These are phyloP conservation scores for Cactoblastis cactorum DNA, from an alignment of 2,888 invertebrate genomes.

Conservation along the genomic window DNA sequence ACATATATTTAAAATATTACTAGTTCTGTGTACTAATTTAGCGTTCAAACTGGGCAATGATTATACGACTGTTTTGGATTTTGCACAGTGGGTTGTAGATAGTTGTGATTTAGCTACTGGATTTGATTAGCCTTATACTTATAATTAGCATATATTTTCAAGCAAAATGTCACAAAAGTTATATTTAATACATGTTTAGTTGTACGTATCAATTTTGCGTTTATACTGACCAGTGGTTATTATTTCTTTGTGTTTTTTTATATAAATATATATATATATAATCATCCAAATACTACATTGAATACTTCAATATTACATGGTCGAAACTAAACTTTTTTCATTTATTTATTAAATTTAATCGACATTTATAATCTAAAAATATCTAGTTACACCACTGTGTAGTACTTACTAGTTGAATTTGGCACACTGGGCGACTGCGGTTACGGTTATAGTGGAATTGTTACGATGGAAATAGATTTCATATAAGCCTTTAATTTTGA, in stretches of 20 bases:
- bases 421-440: neutral
- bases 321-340: no score
- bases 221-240: constrained; percentile 12
- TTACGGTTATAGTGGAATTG: neutral
- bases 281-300: no score
- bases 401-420: constrained; percentile 13
- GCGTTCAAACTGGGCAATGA: constrained; percentile 1
- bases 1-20: no score
- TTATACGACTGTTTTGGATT: constrained; percentile 37
- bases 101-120: no score
- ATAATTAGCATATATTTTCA: no score
- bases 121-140: no score
- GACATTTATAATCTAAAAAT: neutral
- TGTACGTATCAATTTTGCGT: constrained; percentile 53
- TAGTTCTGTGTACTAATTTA: constrained; percentile 57
- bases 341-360: no score
- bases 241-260: no score
- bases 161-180: no score
- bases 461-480: neutral
- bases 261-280: no score
- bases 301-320: no score
- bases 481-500: neutral
- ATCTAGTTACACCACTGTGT: constrained; percentile 33
- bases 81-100: constrained; percentile 8
- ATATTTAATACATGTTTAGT: no score